phyloP scores from a whole-genome alignment of 2,797 vertebrate genomes.

The Oreochromis mossambicus region DNA sequence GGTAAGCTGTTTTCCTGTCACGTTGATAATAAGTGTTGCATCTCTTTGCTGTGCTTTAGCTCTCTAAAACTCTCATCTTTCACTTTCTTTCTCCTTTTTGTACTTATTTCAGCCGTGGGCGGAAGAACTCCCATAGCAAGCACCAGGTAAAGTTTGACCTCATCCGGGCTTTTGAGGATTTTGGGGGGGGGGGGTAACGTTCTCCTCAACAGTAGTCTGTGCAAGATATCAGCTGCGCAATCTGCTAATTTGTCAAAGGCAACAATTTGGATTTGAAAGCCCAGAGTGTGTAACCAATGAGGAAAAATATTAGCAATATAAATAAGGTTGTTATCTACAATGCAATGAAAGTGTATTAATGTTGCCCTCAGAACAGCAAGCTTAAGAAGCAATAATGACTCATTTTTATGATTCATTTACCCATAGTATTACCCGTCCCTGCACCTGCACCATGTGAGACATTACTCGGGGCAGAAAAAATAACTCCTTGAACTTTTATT shows the following conservation, averaged over 20 bases:
- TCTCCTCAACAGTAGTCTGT: not conserved
- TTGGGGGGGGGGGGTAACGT: not conserved
- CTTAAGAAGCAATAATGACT: not conserved
- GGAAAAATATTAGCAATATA: not conserved
- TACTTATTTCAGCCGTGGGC: constrained; percentile 84
- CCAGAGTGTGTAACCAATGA: not conserved
- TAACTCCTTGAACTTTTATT: not conserved
- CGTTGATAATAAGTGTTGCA: not conserved
- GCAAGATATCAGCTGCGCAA: not conserved
- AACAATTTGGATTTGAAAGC: not conserved
- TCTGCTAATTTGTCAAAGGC: not conserved
- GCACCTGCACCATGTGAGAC: not conserved
- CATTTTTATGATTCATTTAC: not conserved
- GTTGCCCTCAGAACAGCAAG: not conserved
- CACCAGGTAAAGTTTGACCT: constrained; percentile 85
- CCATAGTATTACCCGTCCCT: not conserved
- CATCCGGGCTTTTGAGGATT: not conserved
- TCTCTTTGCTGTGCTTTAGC: not conserved
- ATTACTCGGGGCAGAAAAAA: not conserved
- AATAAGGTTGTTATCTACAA: not conserved
- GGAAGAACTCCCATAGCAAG: constrained; percentile 96
- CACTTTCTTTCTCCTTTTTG: not conserved
- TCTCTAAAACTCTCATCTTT: not conserved
- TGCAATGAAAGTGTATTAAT: not conserved
- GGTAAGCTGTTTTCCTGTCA: constrained; percentile 49